phyloP scores from a whole-genome alignment of 2,113 vertebrate species.

The Haplotaxodon microlepis region DNA sequence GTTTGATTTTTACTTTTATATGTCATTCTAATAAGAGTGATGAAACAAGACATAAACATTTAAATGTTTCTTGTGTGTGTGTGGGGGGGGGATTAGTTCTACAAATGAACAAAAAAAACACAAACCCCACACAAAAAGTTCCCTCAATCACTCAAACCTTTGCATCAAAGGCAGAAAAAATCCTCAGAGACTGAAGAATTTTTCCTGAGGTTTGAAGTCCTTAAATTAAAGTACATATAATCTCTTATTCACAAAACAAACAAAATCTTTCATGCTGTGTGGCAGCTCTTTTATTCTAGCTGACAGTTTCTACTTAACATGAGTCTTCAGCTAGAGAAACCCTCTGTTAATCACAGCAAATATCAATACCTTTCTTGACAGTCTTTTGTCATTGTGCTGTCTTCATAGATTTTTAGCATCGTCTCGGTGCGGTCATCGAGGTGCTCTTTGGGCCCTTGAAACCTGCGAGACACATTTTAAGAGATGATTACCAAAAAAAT shows the following conservation, averaged over 20 bases:
- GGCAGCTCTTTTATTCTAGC: neutral
- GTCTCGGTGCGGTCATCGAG: slow-evolving; percentile 69
- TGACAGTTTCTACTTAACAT: neutral
- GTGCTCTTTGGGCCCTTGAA: slow-evolving; percentile 71
- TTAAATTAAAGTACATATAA: neutral
- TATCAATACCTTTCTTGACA: slow-evolving; percentile 60
- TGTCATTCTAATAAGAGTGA: neutral
- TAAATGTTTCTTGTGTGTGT: neutral
- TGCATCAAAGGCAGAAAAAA: neutral
- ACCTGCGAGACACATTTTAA: slow-evolving; percentile 52
- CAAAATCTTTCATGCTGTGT: neutral
- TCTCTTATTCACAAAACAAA: neutral
- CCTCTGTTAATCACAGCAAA: neutral
- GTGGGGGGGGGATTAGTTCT: neutral
- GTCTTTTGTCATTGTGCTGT: slow-evolving; percentile 3
- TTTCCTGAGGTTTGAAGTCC: neutral
- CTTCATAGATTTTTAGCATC: slow-evolving; percentile 64
- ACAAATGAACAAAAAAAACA: neutral
- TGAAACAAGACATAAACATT: neutral
- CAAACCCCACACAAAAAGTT: neutral
- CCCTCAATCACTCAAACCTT: neutral
- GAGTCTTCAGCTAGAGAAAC: neutral
- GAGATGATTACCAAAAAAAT: neutral
- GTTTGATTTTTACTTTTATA: neutral
- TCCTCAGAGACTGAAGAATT: neutral